Evolutionary conservation across 1,140 invertebrate species (phyloP), one percentile per base, ranked within the genome.

Genomic region (Drosophila seguyi): DNA sequence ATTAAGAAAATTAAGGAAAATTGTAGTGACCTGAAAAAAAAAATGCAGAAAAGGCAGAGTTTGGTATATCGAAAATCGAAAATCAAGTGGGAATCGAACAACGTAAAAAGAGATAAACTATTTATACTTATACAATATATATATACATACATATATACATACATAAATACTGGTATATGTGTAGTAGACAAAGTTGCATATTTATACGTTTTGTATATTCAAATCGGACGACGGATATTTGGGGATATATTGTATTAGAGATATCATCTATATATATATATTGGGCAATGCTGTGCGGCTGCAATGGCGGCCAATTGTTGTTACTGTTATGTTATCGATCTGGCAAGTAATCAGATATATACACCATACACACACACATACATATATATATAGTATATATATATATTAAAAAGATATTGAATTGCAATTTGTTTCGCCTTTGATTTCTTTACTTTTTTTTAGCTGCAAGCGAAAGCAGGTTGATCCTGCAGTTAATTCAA

Each of bases 181-280:
- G 62, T 71, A 6, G 31, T 25, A 53, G 69, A 75, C 58, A 62
- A 59, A 79, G 75, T 83, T 72, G 57, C 56, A 79, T 79, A 87
- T 87, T 87, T 87, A 87, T 87, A 88, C 83, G 56, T 87, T 87
- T 87, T 87, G 75, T 84, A 85, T 76, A 62, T 75, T 50, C 48
- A 48, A 73, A 41, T 56, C 22, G 36, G 36, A 42, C 14, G 68
- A 47, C 11, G 13, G 39, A 72, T 48, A 72, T 59, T 42, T 48
- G 66, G 20, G 66, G 42, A 52, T 34, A 72, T 72, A 58, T 71
- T 71, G 65, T 62, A 62, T 62, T 81, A 76, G 56, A 77, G 50
- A 77, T 67, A 76, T 66, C 63, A 63, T 58, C 59, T 58, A 66
- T 52, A 65, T 50, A 69, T n/a, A n/a, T n/a, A n/a, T n/a, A n/a